Base-by-base conservation (phyloP, 2,113 vertebrate genomes). In the Silurus glanis region DNA sequence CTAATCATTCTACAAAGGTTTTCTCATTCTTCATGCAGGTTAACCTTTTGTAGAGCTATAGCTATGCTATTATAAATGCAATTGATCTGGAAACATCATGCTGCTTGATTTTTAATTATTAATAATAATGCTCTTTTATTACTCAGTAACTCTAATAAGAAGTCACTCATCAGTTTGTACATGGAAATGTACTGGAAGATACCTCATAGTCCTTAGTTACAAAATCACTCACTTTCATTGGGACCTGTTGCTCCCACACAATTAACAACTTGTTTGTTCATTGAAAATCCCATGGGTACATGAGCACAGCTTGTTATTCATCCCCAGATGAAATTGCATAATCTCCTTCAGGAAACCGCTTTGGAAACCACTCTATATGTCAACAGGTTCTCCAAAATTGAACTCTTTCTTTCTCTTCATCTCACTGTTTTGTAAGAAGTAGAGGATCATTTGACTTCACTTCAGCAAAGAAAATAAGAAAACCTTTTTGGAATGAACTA, bases 211-310 rank as follows among this genome's bases (percentile, higher is more conserved):
- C 45, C 80, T 25, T 53, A 25, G 80, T 82, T 82, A 53, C 80
- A 82, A 82, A 88, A 58, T 59, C 21, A 37, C n/a, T 80, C 45
- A 47, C 78, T 71, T 64, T 82, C 61, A 80, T 9, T 72, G 67
- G 80, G 75, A 58, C 83, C 6, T 37, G 59, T 82, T 78, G 75
- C 83, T 85, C 62, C 74, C 78, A 76, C 79, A 88, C 92, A 94
- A 95, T 94, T 94, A 95, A 94, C 93, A 87, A 64, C 51, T 76
- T n/a, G 49, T 82, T 82, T 82, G 79, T 82, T 82, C 80, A n/a
- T 51, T 53, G 23, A 82, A 82, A 66, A 66, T 82, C 80, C 80
- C 61, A 82, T 64, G 66, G 59, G 85, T 55, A 71, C 45, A 37
- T 67, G 53, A 5, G 56, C 85, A 89, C 0, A 16, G 47, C 86